phyloP scores from a whole-genome alignment of 2,888 invertebrate genomes.

The Ametastegia equiseti region DNA sequence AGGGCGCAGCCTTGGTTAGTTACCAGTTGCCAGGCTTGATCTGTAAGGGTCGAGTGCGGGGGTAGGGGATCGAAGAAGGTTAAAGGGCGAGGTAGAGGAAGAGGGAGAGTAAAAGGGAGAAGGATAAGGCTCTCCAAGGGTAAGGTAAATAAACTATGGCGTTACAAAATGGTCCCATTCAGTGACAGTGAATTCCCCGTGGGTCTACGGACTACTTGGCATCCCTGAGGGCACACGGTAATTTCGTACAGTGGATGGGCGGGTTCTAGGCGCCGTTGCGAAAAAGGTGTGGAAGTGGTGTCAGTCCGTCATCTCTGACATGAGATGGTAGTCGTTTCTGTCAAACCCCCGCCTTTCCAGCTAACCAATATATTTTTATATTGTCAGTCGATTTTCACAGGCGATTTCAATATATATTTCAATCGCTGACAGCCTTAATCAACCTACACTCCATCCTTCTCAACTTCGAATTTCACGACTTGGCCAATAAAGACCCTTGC shows the following conservation, averaged over 20 bases:
- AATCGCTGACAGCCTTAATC: not conserved
- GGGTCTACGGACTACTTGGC: conserved; percentile 38
- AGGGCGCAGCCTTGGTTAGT: conserved; percentile 34
- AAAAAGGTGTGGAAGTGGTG: conserved; percentile 37
- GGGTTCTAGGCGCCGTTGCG: conserved; percentile 27
- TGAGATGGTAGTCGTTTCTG: conserved; percentile 13
- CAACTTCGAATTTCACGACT: not conserved
- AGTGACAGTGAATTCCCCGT: conserved; percentile 37
- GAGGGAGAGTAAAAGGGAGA: too few species aligned
- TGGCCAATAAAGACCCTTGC: too few species aligned
- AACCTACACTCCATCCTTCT: not conserved
- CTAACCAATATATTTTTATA: conserved; percentile 26
- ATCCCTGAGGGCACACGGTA: conserved; percentile 41
- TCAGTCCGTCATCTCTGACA: conserved; percentile 28
- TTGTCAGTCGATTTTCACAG: not conserved
- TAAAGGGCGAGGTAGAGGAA: not conserved
- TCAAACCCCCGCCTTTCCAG: conserved; percentile 13
- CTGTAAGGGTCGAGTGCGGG: conserved; percentile 40
- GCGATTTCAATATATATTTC: conserved; percentile 21
- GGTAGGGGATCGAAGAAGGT: conserved; percentile 15
- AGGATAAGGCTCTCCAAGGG: conserved; percentile 35
- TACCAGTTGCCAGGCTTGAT: conserved; percentile 46
- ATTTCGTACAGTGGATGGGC: conserved; percentile 45
- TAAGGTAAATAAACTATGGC: conserved; percentile 44
- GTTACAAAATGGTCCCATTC: conserved; percentile 43